phyloP scores from a whole-genome alignment of 2,888 invertebrate species.

The Matsumyia berberina region DNA sequence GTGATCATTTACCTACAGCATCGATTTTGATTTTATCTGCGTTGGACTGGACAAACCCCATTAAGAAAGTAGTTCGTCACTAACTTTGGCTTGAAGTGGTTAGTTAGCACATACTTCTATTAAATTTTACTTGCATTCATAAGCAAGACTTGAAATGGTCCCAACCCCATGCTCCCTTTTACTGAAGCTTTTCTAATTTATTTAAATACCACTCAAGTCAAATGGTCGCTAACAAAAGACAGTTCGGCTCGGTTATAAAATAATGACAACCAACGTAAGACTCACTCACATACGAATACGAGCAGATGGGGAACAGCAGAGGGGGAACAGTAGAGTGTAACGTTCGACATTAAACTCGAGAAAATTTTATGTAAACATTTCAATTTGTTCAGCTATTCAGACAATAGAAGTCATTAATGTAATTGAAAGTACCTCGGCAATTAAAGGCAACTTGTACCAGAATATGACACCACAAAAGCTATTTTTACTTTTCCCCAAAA shows the following conservation, averaged over 20 bases:
- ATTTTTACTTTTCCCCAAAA: too few species aligned
- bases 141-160: neutral
- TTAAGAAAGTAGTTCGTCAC: too few species aligned
- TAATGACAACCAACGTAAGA: neutral
- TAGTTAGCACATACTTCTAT: too few species aligned
- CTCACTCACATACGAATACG: neutral
- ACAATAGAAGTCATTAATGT: conserved; percentile 46
- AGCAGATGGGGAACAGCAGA: too few species aligned
- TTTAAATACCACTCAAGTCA: conserved; percentile 31
- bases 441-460: conserved; percentile 22
- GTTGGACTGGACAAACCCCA: too few species aligned
- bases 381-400: conserved; percentile 37
- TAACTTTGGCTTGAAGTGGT: too few species aligned
- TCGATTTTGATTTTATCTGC: too few species aligned
- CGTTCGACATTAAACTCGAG: conserved; percentile 16
- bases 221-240: conserved; percentile 20
- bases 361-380: conserved; percentile 42
- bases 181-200: conserved; percentile 19
- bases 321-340: neutral
- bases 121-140: neutral
- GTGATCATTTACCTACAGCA: too few species aligned
- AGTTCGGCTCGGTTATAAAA: neutral
- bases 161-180: neutral
- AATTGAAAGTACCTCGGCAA: conserved; percentile 42
- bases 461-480: too few species aligned